phyloP scores from a whole-genome alignment of 2,113 vertebrate species.

The Bos javanicus region DNA sequence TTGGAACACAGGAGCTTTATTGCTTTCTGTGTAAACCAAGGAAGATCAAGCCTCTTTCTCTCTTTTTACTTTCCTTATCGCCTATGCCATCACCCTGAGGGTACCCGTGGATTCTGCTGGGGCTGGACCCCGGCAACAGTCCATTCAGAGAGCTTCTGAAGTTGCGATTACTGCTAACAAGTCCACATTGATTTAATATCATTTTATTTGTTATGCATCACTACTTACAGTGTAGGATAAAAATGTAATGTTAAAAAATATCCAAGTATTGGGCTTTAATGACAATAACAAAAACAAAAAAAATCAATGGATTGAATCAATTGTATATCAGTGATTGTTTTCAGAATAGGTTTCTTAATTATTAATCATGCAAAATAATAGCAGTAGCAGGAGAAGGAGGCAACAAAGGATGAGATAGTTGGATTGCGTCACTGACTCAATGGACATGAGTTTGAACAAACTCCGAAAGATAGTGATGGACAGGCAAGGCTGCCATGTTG shows the following conservation, averaged over 20 bases:
- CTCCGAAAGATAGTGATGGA: background rate
- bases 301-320: conserved; percentile 22
- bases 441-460: background rate
- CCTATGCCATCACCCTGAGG: too few relatives aligned
- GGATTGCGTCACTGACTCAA: background rate
- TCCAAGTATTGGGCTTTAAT: background rate
- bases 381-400: background rate
- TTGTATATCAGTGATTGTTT: background rate
- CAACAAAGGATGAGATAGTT: background rate
- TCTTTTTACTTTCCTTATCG: too few relatives aligned
- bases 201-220: background rate
- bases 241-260: background rate
- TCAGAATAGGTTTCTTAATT: conserved; percentile 31
- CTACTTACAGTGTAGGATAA: background rate
- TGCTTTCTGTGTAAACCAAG: too few relatives aligned
- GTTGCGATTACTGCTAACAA: background rate
- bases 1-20: too few relatives aligned
- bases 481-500: background rate
- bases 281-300: background rate
- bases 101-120: too few relatives aligned
- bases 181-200: background rate
- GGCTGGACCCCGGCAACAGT: too few relatives aligned
- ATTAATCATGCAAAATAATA: background rate
- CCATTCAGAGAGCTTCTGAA: background rate
- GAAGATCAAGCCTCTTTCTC: too few relatives aligned